A percentile compares a stretch with the other conserved stretches of the same genome.
Evolutionary conservation across 2,888 invertebrate genomes (phyloP).

Genomic region (Dendrolimus pini): DNA sequence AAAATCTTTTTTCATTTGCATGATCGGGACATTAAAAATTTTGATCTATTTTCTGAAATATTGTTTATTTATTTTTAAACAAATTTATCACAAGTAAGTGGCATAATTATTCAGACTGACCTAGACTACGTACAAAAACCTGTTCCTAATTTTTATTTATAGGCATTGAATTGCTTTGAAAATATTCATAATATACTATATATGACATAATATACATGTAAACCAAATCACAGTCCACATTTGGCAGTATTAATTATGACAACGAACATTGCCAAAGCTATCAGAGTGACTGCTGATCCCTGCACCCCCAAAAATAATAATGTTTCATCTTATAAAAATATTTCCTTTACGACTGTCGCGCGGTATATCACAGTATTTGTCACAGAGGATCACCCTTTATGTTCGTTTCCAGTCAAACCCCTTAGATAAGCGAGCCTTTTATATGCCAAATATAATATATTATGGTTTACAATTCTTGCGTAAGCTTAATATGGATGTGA

Average conservation of each 20-base stretch:
- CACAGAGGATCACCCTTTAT: constrained; percentile 78
- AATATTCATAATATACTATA: too few relatives aligned
- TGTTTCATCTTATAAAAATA: constrained; percentile 78
- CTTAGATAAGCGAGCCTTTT: constrained; percentile 77
- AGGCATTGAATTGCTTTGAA: too few relatives aligned
- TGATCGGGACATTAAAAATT: too few relatives aligned
- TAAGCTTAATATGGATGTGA: constrained; percentile 45
- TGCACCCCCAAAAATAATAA: constrained; percentile 73
- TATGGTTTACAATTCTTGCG: constrained; percentile 69
- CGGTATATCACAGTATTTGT: constrained; percentile 77
- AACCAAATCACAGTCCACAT: neutral
- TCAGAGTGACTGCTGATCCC: constrained; percentile 65
- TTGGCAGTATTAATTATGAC: constrained; percentile 6
- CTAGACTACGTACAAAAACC: too few relatives aligned
- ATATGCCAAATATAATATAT: constrained; percentile 78
- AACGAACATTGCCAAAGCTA: constrained; percentile 52
- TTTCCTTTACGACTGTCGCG: constrained; percentile 74
- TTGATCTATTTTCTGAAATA: too few relatives aligned
- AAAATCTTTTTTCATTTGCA: too few relatives aligned
- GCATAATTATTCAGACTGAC: too few relatives aligned
- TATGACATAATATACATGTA: too few relatives aligned
- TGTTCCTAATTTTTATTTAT: too few relatives aligned
- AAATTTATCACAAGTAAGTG: too few relatives aligned
- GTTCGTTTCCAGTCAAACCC: constrained; percentile 77
- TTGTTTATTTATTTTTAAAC: too few relatives aligned